phyloP scores from a whole-genome alignment of 2,797 vertebrate species.

The Ceryle rudis region DNA sequence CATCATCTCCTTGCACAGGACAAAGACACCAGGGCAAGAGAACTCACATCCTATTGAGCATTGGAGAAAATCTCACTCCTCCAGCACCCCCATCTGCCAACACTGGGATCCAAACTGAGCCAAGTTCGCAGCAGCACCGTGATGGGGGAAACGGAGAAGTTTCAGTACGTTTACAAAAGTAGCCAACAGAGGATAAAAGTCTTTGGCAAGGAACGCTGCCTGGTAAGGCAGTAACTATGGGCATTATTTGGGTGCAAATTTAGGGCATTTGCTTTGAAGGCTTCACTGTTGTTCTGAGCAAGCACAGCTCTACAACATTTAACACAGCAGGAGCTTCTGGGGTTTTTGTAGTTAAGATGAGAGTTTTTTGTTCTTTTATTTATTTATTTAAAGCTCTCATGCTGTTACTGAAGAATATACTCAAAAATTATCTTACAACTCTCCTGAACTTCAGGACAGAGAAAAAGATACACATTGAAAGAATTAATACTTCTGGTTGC shows the following conservation, averaged over 20 bases:
- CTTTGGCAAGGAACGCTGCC: not conserved
- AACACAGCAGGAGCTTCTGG: not conserved
- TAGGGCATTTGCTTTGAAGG: not conserved
- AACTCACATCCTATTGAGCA: accelerated
- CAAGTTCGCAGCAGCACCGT: accelerated
- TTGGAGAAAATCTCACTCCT: not conserved
- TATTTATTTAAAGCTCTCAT: not conserved
- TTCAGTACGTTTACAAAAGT: not conserved
- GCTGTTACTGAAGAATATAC: not conserved
- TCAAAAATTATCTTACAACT: not conserved
- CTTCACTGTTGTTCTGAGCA: not conserved
- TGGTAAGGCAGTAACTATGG: not conserved
- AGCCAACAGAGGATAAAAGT: not conserved
- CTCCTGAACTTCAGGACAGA: not conserved
- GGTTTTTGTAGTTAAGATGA: not conserved
- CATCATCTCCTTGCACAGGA: not conserved
- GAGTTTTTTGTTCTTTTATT: too few relatives aligned
- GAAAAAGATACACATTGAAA: not conserved
- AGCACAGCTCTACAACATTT: not conserved
- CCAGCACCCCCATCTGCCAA: not conserved
- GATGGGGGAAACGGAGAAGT: not conserved
- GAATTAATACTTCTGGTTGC: not conserved
- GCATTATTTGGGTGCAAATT: not conserved
- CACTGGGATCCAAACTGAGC: not conserved
- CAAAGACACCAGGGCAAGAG: not conserved